phyloP scores from a whole-genome alignment of 2,888 invertebrate genomes.

The Aphodius sticticus region DNA sequence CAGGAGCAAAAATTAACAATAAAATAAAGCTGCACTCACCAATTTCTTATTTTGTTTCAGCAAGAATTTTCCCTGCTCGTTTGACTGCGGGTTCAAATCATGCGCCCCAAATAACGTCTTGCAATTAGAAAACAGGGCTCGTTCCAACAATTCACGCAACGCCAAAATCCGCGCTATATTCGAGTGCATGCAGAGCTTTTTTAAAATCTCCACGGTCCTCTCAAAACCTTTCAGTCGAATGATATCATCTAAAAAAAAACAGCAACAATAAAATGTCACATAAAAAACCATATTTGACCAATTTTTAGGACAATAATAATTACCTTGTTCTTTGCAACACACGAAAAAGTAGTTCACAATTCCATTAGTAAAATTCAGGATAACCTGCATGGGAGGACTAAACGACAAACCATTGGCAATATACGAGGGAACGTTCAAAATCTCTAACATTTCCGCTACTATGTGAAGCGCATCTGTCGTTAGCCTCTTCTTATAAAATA shows the following conservation, averaged over 20 bases:
- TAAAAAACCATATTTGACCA: not conserved
- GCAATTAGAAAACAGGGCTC: slow-evolving; percentile 73
- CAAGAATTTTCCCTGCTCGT: slow-evolving; percentile 63
- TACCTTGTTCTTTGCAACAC: slow-evolving; percentile 74
- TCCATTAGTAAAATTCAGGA: slow-evolving; percentile 74
- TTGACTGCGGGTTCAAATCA: slow-evolving; percentile 55
- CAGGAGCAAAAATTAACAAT: not conserved
- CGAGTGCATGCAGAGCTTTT: slow-evolving; percentile 70
- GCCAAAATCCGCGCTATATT: slow-evolving; percentile 78
- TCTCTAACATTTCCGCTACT: slow-evolving; percentile 70
- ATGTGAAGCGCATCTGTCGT: slow-evolving; percentile 61
- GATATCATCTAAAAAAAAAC: slow-evolving; percentile 64
- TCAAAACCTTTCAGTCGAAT: slow-evolving; percentile 71
- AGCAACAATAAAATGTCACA: not conserved
- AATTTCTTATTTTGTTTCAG: slow-evolving; percentile 82
- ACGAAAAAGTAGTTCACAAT: slow-evolving; percentile 81
- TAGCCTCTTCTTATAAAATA: slow-evolving; percentile 55
- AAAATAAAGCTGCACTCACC: slow-evolving; percentile 56
- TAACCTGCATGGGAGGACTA: slow-evolving; percentile 70
- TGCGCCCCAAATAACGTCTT: slow-evolving; percentile 75
- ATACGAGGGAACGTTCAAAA: slow-evolving; percentile 69
- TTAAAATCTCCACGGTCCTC: slow-evolving; percentile 70
- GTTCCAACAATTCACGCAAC: slow-evolving; percentile 75
- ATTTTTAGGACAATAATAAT: not conserved
- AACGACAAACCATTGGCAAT: slow-evolving; percentile 52